These are phyloP conservation scores for Martes martes DNA, from an alignment of 2,113 vertebrate species.

Conservation along the genomic window DNA sequence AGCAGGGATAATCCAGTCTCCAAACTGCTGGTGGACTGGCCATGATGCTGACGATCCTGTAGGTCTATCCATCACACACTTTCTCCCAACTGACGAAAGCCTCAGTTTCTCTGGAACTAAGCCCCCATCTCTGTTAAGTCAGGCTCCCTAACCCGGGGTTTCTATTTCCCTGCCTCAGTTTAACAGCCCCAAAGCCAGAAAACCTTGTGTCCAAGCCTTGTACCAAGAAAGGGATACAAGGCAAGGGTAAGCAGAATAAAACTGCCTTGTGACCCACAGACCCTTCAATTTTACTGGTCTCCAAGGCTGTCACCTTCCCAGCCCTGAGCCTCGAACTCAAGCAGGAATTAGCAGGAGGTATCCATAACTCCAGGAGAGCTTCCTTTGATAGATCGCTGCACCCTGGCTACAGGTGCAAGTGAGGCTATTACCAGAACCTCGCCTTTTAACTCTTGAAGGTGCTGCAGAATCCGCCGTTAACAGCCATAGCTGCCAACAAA, in stretches of 20 bases:
- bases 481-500: background rate
- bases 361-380: background rate
- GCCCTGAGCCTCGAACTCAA: background rate
- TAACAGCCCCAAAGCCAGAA: background rate
- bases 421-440: background rate
- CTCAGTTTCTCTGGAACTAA: background rate
- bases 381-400: background rate
- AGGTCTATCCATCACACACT: background rate
- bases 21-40: background rate
- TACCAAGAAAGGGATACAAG: background rate
- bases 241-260: background rate
- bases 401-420: background rate
- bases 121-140: background rate
- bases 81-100: background rate
- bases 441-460: background rate
- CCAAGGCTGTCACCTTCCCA: background rate
- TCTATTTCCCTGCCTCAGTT: background rate
- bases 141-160: background rate
- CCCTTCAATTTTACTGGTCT: background rate
- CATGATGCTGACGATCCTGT: background rate
- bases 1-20: background rate
- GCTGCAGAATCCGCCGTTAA: background rate
- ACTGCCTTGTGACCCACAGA: background rate
- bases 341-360: background rate
- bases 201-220: background rate